Percentiles rank a stretch among this genome's conserved stretches.
Conservation (phyloP, 2,797 vertebrate species). For the Myotis findleyi region DNA sequence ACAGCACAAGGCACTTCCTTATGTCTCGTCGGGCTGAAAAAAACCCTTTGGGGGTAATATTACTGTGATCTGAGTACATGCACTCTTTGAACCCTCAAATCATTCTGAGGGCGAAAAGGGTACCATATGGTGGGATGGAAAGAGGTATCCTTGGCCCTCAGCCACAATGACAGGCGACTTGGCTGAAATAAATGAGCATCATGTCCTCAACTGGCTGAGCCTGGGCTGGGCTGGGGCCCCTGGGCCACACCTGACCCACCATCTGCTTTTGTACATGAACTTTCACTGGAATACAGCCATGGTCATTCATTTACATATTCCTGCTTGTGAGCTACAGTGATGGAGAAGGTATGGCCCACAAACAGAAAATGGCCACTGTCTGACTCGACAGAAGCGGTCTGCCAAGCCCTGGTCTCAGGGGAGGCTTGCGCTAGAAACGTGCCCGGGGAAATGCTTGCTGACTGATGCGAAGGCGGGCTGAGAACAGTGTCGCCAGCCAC, state of each 20-base stretch:
- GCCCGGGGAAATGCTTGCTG: accelerated
- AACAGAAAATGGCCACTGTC: not conserved
- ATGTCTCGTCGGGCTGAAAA: not conserved
- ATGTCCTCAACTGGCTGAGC: not conserved
- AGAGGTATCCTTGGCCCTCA: not conserved
- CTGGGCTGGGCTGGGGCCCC: not conserved
- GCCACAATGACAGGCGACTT: not conserved
- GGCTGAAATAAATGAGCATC: not conserved
- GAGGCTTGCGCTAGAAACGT: not conserved
- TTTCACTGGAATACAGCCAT: not conserved
- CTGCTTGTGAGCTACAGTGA: accelerated
- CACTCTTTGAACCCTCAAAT: not conserved
- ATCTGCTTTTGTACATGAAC: not conserved
- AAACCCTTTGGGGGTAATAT: not conserved
- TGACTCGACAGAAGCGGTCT: not conserved
- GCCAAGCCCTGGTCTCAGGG: not conserved
- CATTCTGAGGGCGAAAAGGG: not conserved
- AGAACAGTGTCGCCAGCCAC: not conserved
- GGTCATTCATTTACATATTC: not conserved
- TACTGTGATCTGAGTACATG: not conserved
- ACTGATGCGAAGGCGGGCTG: not conserved
- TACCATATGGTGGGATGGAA: not conserved
- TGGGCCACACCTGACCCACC: not conserved
- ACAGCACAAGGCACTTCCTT: not conserved
- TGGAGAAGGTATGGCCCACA: too few species aligned